Base-by-base conservation (phyloP, 1,140 invertebrate genomes). In the Phthorimaea operculella region DNA sequence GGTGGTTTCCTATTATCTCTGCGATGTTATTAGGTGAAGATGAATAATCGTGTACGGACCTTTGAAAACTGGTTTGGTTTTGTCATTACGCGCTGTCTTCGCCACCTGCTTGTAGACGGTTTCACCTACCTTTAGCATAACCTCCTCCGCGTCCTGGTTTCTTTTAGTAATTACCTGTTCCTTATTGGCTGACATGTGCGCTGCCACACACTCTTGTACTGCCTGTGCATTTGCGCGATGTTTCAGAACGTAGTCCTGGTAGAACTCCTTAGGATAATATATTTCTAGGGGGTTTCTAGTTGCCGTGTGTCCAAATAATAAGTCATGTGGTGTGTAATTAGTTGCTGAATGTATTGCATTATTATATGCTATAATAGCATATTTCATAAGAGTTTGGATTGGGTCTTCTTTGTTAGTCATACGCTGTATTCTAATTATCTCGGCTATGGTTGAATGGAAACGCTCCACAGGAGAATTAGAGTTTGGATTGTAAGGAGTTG, bases 381-480 rank as follows among this genome's bases (percentile, higher is more conserved):
- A 67, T 42, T 54, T 60, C 54, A 67, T 65, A 18, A 61, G 50
- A 47, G 42, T 51, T 52, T 60, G 47, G 7, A 57, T 58, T 12
- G 28, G 14, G 28, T 56, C 55, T 17, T 60, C 51, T 52, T 61
- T 59, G 61, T 67, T 33, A 28, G 55, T 58, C 58, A 68, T 33
- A 58, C 66, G 62, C 34, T 74, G 59, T 17, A 77, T 63, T 59
- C 67, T 60, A 16, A 74, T 66, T 39, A 74, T 68, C 59, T 75
- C 66, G 6, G 61, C 63, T 58, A 60, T 44, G 4, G 62, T 64
- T 1, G 62, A 64, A 44, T 64, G 65, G 14, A 64, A 33, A 45
- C 65, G 54, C 66, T 76, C 68, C 15, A 75, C 60, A 33, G 64
- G 58, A 12, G 68, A 68, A 49, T 79, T 75, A 8, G 68, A 76